Percentiles rank a stretch among this genome's conserved stretches.
phyloP scores from a whole-genome alignment of 2,113 vertebrate species.

The Scomber scombrus region DNA sequence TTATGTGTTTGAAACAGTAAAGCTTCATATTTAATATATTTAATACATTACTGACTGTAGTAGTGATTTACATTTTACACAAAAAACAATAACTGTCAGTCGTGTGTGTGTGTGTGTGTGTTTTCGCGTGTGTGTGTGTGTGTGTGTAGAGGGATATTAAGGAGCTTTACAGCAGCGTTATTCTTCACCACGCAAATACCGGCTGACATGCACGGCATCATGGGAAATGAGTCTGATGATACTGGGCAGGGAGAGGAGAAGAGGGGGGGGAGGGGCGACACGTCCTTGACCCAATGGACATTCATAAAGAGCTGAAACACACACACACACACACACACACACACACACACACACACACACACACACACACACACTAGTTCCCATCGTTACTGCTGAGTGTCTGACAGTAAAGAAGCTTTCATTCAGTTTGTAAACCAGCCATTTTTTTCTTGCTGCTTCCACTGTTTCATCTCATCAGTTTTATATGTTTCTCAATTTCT shows the following conservation, averaged over 20 bases:
- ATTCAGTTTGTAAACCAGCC: too few species aligned
- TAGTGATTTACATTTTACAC: too few species aligned
- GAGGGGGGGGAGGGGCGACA: not conserved
- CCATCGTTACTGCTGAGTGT: too few species aligned
- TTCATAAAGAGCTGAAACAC: not conserved
- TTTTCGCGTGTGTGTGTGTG: slow-evolving; percentile 17
- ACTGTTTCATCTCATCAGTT: too few species aligned
- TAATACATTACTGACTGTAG: too few species aligned
- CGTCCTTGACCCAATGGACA: slow-evolving; percentile 48
- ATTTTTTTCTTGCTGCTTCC: too few species aligned
- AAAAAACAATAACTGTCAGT: too few species aligned
- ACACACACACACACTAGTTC: not conserved
- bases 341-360: not conserved
- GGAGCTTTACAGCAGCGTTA: slow-evolving; percentile 71
- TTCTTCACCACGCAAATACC: slow-evolving; percentile 64
- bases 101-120: slow-evolving; percentile 5
- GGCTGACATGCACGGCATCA: slow-evolving; percentile 50
- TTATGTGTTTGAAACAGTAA: too few species aligned
- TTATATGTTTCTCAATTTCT: too few species aligned
- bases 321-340: not conserved
- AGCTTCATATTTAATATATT: too few species aligned
- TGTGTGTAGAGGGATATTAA: slow-evolving; percentile 13
- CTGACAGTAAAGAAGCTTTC: too few species aligned
- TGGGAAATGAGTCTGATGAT: slow-evolving; percentile 50
- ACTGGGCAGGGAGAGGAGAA: slow-evolving; percentile 6